Evolutionary conservation across 1,140 invertebrate genomes (phyloP).

Genomic region (Temnothorax longispinosus): DNA sequence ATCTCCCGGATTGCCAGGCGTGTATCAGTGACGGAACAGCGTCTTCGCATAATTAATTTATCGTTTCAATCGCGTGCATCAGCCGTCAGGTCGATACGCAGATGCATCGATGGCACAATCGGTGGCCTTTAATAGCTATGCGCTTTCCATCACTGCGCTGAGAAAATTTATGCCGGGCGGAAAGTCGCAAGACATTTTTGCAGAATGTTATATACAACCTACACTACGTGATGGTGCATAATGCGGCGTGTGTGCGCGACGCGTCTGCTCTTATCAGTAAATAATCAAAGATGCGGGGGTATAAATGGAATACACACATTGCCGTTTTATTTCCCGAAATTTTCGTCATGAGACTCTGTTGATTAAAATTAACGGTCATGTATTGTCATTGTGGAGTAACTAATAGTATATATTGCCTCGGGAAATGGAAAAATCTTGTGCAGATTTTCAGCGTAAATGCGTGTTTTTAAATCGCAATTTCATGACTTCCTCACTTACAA

Average conservation of each 20-base stretch:
- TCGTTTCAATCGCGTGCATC: conserved; percentile 23
- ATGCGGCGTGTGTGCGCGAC: not conserved
- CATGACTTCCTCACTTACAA: not conserved
- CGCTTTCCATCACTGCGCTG: not conserved
- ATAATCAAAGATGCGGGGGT: not conserved
- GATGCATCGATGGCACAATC: conserved; percentile 24
- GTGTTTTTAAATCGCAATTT: not conserved
- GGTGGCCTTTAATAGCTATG: conserved; percentile 54
- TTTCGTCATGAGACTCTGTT: not conserved
- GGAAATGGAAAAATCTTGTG: not conserved
- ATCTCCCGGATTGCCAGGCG: conserved; percentile 17
- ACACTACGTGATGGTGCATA: not conserved
- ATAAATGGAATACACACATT: not conserved
- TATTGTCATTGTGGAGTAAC: not conserved
- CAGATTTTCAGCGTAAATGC: not conserved
- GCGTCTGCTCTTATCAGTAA: not conserved
- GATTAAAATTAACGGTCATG: not conserved
- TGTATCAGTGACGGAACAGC: conserved; percentile 41
- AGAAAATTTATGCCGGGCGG: conserved; percentile 16
- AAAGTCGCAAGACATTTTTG: not conserved
- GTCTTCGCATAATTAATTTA: conserved; percentile 64
- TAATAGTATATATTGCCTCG: not conserved
- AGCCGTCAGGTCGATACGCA: conserved; percentile 19
- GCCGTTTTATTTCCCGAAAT: not conserved
- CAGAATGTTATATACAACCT: not conserved